Conservation (phyloP, 2,888 invertebrate species). For the Tachina grossa region DNA sequence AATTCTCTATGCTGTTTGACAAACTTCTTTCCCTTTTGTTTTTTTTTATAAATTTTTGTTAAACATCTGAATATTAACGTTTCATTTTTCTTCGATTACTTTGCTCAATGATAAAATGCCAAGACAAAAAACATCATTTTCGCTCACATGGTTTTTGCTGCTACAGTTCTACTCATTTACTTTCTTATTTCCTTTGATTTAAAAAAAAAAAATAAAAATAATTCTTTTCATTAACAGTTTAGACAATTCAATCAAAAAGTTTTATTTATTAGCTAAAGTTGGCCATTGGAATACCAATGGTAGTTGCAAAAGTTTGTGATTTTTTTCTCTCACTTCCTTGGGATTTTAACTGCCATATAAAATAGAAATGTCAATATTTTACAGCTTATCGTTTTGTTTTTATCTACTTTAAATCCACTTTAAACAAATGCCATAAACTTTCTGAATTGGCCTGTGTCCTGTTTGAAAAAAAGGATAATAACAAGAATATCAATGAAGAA, state of each 20-base stretch:
- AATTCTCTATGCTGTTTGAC: too few species aligned
- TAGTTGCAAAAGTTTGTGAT: slow-evolving; percentile 18
- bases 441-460: slow-evolving; percentile 42
- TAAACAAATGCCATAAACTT: slow-evolving; percentile 60
- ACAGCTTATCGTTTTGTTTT: slow-evolving; percentile 1
- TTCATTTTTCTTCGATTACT: too few species aligned
- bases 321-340: slow-evolving; percentile 4
- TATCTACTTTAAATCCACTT: slow-evolving; percentile 53
- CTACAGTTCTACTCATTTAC: background rate
- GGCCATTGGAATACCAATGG: background rate
- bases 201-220: background rate
- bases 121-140: too few species aligned
- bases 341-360: slow-evolving; percentile 26
- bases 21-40: too few species aligned
- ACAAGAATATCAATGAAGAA: background rate
- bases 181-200: background rate
- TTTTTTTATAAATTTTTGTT: too few species aligned
- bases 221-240: slow-evolving; percentile 31
- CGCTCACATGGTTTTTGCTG: too few species aligned
- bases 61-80: too few species aligned
- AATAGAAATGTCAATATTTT: slow-evolving; percentile 36
- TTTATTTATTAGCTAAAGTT: slow-evolving; percentile 27
- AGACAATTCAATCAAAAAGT: slow-evolving; percentile 59
- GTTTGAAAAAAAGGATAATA: background rate
- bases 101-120: too few species aligned